Conservation (phyloP, 2,797 vertebrate genomes). For the Gymnoscopelus braueri region DNA sequence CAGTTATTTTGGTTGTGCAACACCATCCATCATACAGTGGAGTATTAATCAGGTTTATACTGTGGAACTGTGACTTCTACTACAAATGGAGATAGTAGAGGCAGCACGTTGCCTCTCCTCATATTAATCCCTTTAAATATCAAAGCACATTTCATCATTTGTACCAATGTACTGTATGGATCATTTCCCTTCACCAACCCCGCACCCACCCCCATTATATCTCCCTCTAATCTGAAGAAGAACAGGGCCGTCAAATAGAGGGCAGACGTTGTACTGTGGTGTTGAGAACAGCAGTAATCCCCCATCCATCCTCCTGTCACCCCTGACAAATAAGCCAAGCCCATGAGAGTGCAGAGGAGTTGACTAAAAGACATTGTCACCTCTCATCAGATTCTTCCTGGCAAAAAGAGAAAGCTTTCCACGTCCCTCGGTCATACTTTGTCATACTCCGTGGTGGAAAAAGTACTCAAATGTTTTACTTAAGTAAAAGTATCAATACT, state of each 20-base stretch:
- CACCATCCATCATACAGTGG: too few species aligned
- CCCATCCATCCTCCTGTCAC: slow-evolving; percentile 29
- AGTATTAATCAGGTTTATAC: too few species aligned
- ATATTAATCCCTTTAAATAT: slow-evolving; percentile 5
- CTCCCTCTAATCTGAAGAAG: neutral
- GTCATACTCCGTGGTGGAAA: neutral
- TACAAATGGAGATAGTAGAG: too few species aligned
- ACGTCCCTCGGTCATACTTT: slow-evolving; percentile 12
- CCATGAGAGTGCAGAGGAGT: slow-evolving; percentile 6
- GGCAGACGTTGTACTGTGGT: neutral
- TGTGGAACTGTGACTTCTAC: too few species aligned
- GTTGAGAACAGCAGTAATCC: slow-evolving; percentile 23
- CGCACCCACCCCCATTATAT: neutral
- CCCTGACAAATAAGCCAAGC: slow-evolving; percentile 39
- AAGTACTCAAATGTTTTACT: too few species aligned
- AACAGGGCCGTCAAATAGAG: slow-evolving; percentile 12
- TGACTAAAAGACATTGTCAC: slow-evolving; percentile 28
- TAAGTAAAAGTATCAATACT: too few species aligned
- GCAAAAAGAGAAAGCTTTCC: slow-evolving; percentile 37
- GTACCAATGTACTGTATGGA: neutral
- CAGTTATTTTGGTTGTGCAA: too few species aligned
- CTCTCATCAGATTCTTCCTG: slow-evolving; percentile 24
- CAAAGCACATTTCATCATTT: slow-evolving; percentile 30
- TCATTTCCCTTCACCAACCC: slow-evolving; percentile 8
- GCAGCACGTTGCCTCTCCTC: slow-evolving; percentile 2